Evolutionary conservation across 2,888 invertebrate species (phyloP), one percentile per base, ranked within the genome.

Genomic region (Dilophus febrilis): DNA sequence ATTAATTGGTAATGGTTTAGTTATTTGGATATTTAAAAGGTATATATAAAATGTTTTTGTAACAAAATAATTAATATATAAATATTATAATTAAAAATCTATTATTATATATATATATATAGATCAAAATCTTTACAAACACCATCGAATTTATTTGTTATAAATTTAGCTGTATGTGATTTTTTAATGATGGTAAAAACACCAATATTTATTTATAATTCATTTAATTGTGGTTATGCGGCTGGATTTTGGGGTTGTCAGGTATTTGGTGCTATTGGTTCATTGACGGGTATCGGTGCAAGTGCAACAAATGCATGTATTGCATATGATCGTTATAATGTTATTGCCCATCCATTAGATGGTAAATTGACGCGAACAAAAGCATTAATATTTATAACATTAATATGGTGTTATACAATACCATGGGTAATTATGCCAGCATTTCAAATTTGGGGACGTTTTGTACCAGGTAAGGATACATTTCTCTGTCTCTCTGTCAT

Each of bases 161-260:
- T 87, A 38, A 84, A 87, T 58, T 60, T 87, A 54, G 83, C 87
- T 1, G 64, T 86, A 42, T 75, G 81, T 50, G 87, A 87, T 61
- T 86, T 87, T 52, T 61, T 84, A 26, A 87, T 87, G 87, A 85
- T 86, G 85, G 59, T 73, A 27, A 87, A 87, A 62, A 71, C 84
- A 0, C 86, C 86, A 1, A 74, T 87, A 46, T 84, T 86, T 57
- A 82, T 86, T 49, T 84, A 83, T 59, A 86, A 86, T 54, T 83
- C 84, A 27, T 81, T 81, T 48, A 70, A 78, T 55, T 69, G 72
- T 45, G 86, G 86, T 1, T 86, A 76, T 48, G 84, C 82, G 0
- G 53, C 70, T 4, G 87, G 87, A 1, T 66, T 74, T 38, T 45
- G 74, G 1, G 85, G 80, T 2, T 87, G 87, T 52, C 79, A 83